Conservation (phyloP, 1,140 invertebrate species). For the Helicoverpa armigera region DNA sequence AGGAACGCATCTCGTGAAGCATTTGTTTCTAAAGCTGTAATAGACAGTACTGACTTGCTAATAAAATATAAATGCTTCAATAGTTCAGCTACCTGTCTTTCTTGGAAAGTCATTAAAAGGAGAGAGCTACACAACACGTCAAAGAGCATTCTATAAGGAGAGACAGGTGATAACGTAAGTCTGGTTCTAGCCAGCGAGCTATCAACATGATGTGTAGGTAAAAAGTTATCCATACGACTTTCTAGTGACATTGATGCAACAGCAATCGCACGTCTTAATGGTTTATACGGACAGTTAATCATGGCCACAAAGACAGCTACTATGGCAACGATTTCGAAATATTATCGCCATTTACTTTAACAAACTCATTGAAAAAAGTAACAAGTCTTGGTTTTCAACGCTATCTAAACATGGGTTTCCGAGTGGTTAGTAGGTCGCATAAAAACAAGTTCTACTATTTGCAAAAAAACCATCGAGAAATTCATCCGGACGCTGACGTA, state of each 20-base stretch:
- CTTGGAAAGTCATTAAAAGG: conserved; percentile 68
- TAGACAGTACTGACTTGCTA: background rate
- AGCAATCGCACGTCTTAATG: conserved; percentile 48
- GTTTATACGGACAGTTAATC: conserved; percentile 27
- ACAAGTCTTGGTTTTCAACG: conserved; percentile 41
- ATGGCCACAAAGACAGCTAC: conserved; percentile 27
- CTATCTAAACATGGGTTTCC: conserved; percentile 53
- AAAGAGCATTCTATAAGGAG: conserved; percentile 57
- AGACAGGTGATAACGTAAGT: conserved; percentile 72
- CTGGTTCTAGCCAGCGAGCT: conserved; percentile 58
- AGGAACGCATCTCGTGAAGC: background rate
- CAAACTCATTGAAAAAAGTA: conserved; percentile 18
- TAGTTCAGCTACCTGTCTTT: conserved; percentile 52
- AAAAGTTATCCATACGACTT: conserved; percentile 74
- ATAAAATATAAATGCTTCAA: conserved; percentile 21
- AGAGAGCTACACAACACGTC: conserved; percentile 72
- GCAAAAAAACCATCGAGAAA: conserved; percentile 60
- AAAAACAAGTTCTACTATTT: conserved; percentile 62
- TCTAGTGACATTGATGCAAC: conserved; percentile 71
- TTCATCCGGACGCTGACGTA: conserved; percentile 58
- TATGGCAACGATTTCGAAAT: conserved; percentile 40
- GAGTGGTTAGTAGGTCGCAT: conserved; percentile 56
- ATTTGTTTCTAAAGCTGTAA: background rate
- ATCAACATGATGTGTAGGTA: conserved; percentile 64
- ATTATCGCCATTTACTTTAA: conserved; percentile 40